These are phyloP conservation scores for Tapirus terrestris DNA, from an alignment of 2,113 vertebrate genomes.

Conservation along the genomic window DNA sequence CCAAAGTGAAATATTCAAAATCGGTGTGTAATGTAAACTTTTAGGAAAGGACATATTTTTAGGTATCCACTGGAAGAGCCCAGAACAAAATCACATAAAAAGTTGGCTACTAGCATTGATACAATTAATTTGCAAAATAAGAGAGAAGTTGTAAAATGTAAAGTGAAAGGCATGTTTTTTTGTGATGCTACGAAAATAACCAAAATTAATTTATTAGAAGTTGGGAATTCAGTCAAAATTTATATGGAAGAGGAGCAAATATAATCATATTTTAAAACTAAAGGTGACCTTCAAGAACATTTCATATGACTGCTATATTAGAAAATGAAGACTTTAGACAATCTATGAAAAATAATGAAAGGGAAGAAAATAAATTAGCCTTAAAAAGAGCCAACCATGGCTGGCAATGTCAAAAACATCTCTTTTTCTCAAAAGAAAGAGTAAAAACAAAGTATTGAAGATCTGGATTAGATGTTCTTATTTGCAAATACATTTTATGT, in stretches of 20 bases:
- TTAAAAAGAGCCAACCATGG: not conserved
- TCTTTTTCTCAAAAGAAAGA: not conserved
- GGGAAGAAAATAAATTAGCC: not conserved
- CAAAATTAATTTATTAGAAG: constrained; percentile 56
- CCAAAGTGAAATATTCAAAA: constrained; percentile 34
- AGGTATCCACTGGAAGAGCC: not conserved
- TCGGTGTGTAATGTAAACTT: not conserved
- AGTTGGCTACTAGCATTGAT: not conserved
- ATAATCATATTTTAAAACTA: not conserved
- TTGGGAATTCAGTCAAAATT: not conserved
- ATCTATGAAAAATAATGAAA: not conserved
- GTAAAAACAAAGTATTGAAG: constrained; percentile 15
- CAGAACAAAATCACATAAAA: constrained; percentile 23
- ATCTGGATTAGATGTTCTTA: not conserved
- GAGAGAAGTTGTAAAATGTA: constrained; percentile 27
- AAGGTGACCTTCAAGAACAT: not conserved
- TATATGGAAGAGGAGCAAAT: not conserved
- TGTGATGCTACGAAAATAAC: constrained; percentile 57
- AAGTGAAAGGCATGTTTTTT: not conserved
- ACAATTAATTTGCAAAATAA: constrained; percentile 45
- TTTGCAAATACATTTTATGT: not conserved
- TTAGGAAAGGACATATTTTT: not conserved
- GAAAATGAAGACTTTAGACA: constrained; percentile 18
- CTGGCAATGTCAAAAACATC: not conserved
- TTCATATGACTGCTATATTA: not conserved